phyloP scores from a whole-genome alignment of 1,140 invertebrate species.

The Scaptomyza pallida region DNA sequence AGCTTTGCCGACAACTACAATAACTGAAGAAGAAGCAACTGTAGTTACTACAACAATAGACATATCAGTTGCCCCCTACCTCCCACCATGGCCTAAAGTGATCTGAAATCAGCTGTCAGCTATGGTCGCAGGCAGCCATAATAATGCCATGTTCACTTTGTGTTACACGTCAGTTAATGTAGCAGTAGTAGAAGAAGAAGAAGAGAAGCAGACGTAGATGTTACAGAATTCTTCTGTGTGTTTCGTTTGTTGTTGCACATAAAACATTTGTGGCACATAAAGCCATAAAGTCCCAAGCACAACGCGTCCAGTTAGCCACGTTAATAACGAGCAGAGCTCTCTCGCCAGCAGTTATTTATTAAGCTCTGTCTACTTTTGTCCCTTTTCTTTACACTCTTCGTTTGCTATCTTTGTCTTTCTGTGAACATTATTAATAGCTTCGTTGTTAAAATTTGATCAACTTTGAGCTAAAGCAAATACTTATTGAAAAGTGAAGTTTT shows the following conservation, averaged over 20 bases:
- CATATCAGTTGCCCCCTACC: slow-evolving; percentile 8
- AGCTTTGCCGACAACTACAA: slow-evolving; percentile 49
- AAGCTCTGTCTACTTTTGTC: background rate
- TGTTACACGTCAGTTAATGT: slow-evolving; percentile 64
- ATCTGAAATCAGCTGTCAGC: slow-evolving; percentile 42
- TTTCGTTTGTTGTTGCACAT: slow-evolving; percentile 14
- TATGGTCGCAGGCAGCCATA: slow-evolving; percentile 59
- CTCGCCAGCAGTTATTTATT: too few species aligned
- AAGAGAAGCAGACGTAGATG: background rate
- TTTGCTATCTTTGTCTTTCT: too few species aligned
- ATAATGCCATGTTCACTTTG: slow-evolving; percentile 72
- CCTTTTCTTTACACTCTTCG: too few species aligned
- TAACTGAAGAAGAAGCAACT: slow-evolving; percentile 26
- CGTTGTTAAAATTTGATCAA: too few species aligned
- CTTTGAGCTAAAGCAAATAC: too few species aligned
- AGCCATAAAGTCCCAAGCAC: slow-evolving; percentile 37
- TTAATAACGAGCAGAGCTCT: background rate
- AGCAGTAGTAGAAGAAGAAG: background rate
- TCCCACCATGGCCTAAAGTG: slow-evolving; percentile 14
- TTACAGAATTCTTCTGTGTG: background rate
- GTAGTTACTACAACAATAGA: slow-evolving; percentile 18
- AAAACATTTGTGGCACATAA: slow-evolving; percentile 45
- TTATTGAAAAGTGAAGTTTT: too few species aligned
- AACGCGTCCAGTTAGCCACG: slow-evolving; percentile 15
- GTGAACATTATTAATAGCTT: too few species aligned